Conservation (phyloP, 2,113 vertebrate species). For the Pomatorhinus ruficollis region DNA sequence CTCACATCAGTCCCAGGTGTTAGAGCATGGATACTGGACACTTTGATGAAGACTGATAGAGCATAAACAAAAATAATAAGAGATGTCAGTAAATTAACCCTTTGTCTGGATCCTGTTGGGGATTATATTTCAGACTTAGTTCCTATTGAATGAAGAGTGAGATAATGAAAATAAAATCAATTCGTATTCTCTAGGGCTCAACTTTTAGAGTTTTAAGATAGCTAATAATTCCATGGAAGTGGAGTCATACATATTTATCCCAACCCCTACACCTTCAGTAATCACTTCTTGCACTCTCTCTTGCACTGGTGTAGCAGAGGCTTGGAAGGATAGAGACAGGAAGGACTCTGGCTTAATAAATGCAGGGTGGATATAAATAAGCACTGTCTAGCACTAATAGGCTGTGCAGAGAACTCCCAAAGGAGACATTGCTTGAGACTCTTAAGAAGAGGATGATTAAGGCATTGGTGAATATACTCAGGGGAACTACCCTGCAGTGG, state of each 20-base stretch:
- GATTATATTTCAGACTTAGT: not conserved
- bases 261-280: not conserved
- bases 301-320: not conserved
- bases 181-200: not conserved
- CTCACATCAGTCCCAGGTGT: not conserved
- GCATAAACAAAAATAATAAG: not conserved
- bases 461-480: conserved; percentile 15
- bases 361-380: conserved; percentile 21
- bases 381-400: conserved; percentile 4
- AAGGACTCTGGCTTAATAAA: not conserved
- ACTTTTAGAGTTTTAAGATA: not conserved
- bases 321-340: not conserved
- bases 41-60: not conserved
- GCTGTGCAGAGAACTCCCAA: conserved; percentile 38
- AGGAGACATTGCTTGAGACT: conserved; percentile 32
- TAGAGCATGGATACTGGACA: not conserved
- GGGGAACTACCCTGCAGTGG: conserved; percentile 6
- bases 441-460: conserved; percentile 45
- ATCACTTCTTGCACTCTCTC: not conserved
- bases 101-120: not conserved
- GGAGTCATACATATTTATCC: not conserved
- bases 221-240: not conserved
- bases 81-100: not conserved
- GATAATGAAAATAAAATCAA: not conserved
- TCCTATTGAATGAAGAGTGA: not conserved